A percentile compares a stretch with the other conserved stretches of the same genome.
Evolutionary conservation across 1,140 invertebrate genomes (phyloP).

Genomic region (Drosophila willistoni): DNA sequence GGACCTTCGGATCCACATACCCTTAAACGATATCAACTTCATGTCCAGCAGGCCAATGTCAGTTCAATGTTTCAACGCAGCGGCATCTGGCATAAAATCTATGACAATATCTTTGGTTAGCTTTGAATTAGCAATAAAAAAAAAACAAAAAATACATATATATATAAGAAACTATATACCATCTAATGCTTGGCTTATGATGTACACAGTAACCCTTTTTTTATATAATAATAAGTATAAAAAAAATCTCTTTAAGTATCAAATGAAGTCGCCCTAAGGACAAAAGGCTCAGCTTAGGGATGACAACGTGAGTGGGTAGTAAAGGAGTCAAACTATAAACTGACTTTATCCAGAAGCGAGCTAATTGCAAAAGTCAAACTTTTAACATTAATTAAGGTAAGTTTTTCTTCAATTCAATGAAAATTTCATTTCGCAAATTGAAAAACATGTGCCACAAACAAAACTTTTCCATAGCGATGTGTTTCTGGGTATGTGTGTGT

Average conservation of each 20-base stretch:
- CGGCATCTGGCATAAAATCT: constrained; percentile 75
- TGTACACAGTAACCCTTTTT: constrained; percentile 65
- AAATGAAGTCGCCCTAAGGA: constrained; percentile 61
- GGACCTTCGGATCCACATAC: constrained; percentile 83
- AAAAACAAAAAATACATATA: background rate
- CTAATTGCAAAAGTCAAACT: constrained; percentile 1
- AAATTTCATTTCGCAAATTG: constrained; percentile 15
- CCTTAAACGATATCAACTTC: constrained; percentile 71
- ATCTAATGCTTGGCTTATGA: constrained; percentile 61
- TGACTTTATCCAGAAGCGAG: background rate
- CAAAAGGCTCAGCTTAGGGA: constrained; percentile 42
- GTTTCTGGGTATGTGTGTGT: too few relatives aligned
- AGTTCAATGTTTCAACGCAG: constrained; percentile 63
- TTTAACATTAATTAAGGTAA: background rate
- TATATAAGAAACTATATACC: constrained; percentile 36
- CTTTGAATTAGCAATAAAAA: constrained; percentile 70
- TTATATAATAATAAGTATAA: constrained; percentile 47
- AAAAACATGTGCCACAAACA: constrained; percentile 13
- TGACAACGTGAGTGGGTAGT: constrained; percentile 21
- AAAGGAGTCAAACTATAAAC: background rate
- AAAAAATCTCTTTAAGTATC: constrained; percentile 65
- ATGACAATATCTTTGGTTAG: constrained; percentile 82
- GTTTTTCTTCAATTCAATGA: background rate
- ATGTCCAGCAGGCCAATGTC: constrained; percentile 52
- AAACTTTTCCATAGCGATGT: constrained; percentile 7